phyloP scores from a whole-genome alignment of 2,888 invertebrate species.

The Nephrotoma appendiculata region DNA sequence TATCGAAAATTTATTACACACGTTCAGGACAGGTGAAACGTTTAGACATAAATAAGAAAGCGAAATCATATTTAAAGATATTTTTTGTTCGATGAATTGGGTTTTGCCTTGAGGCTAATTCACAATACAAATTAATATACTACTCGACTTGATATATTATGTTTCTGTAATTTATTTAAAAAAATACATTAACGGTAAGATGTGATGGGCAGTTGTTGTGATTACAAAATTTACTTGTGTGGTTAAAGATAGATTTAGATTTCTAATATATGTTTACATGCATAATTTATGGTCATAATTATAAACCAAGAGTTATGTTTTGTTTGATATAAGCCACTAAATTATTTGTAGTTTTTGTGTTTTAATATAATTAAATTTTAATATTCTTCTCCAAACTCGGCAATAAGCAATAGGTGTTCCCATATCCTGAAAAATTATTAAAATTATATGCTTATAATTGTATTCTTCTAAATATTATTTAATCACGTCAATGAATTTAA shows the following conservation, averaged over 20 bases:
- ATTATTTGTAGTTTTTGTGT: neutral
- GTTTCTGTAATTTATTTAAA: neutral
- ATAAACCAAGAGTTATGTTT: neutral
- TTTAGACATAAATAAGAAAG: neutral
- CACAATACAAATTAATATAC: neutral
- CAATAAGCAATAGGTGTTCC: neutral
- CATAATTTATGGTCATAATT: neutral
- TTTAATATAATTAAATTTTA: neutral
- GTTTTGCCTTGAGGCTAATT: neutral
- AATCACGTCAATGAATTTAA: neutral
- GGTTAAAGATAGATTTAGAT: neutral
- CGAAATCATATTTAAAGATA: neutral
- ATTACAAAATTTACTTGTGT: no score
- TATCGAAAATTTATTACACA: neutral
- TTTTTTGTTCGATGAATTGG: neutral
- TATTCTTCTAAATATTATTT: neutral
- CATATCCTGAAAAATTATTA: neutral
- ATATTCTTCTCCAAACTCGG: neutral
- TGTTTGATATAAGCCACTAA: neutral
- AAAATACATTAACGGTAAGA: neutral
- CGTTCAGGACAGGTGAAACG: neutral
- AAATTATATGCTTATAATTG: neutral
- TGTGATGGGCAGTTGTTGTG: neutral
- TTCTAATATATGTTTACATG: neutral
- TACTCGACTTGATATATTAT: neutral